These are phyloP conservation scores for Epirrhoe tristata DNA, from an alignment of 2,888 invertebrate genomes.

Conservation along the genomic window DNA sequence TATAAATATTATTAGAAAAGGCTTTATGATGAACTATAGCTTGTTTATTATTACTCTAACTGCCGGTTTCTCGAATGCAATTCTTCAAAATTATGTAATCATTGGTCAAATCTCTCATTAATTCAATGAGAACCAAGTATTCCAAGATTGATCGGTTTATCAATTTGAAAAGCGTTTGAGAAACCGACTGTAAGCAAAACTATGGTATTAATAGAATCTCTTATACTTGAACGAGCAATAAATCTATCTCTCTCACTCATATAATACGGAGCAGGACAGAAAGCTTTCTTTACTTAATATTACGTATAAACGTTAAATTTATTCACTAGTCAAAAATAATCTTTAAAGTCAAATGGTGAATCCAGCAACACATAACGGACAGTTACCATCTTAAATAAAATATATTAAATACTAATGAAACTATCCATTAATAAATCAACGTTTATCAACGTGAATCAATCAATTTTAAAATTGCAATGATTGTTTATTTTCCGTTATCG, in stretches of 20 bases:
- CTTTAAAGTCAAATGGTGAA: constrained; percentile 58
- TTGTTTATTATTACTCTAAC: neutral
- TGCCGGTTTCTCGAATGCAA: too few species aligned
- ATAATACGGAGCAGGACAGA: constrained; percentile 47
- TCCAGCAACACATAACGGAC: constrained; percentile 12
- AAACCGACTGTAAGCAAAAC: too few species aligned
- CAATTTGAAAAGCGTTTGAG: too few species aligned
- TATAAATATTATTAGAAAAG: neutral
- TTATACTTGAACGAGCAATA: constrained; percentile 28
- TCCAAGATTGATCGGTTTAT: too few species aligned
- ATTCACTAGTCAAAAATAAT: constrained; percentile 81
- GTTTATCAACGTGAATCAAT: too few species aligned
- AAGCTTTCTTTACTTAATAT: constrained; percentile 73
- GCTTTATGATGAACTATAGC: neutral
- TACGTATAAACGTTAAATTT: constrained; percentile 66
- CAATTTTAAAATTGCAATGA: too few species aligned
- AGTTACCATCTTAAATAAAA: neutral
- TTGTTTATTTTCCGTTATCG: too few species aligned
- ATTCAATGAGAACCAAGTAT: too few species aligned
- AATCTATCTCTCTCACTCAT: constrained; percentile 45
- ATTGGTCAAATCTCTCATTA: too few species aligned
- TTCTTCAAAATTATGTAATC: too few species aligned
- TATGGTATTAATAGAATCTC: constrained; percentile 24
- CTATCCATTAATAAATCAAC: too few species aligned
- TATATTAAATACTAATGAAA: too few species aligned